phyloP scores from a whole-genome alignment of 2,888 invertebrate genomes.

The Thecocarcelia acutangulata region DNA sequence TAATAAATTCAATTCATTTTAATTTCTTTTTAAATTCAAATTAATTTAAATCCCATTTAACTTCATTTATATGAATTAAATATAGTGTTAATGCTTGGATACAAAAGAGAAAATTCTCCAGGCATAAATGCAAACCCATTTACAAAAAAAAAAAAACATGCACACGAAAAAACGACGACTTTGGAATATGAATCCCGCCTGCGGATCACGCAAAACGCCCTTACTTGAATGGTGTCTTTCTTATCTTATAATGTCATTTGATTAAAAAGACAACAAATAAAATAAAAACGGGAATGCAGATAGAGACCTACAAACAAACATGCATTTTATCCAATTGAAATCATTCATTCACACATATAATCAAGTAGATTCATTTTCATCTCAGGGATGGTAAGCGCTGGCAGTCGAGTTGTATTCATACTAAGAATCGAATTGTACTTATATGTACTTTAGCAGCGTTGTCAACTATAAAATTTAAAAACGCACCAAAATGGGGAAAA shows the following conservation, averaged over 20 bases:
- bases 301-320: constrained; percentile 31
- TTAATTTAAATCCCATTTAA: constrained; percentile 53
- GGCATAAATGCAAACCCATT: constrained; percentile 18
- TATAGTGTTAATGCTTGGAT: neutral
- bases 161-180: constrained; percentile 6
- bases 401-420: too few relatives aligned
- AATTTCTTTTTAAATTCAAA: constrained; percentile 15
- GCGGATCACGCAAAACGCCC: constrained; percentile 56
- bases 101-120: constrained; percentile 1
- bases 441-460: too few relatives aligned
- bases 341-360: constrained; percentile 13
- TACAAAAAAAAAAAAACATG: constrained; percentile 4
- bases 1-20: constrained; percentile 1
- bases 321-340: constrained; percentile 21
- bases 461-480: too few relatives aligned
- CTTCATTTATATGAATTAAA: constrained; percentile 37
- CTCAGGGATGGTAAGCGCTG: neutral
- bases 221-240: constrained; percentile 41
- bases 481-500: too few relatives aligned
- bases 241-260: constrained; percentile 29
- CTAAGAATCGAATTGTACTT: too few relatives aligned
- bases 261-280: constrained; percentile 26
- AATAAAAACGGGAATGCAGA: neutral
- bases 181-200: constrained; percentile 32
- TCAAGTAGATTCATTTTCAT: constrained; percentile 13